phyloP scores from a whole-genome alignment of 1,140 invertebrate species.

The Pantala flavescens region DNA sequence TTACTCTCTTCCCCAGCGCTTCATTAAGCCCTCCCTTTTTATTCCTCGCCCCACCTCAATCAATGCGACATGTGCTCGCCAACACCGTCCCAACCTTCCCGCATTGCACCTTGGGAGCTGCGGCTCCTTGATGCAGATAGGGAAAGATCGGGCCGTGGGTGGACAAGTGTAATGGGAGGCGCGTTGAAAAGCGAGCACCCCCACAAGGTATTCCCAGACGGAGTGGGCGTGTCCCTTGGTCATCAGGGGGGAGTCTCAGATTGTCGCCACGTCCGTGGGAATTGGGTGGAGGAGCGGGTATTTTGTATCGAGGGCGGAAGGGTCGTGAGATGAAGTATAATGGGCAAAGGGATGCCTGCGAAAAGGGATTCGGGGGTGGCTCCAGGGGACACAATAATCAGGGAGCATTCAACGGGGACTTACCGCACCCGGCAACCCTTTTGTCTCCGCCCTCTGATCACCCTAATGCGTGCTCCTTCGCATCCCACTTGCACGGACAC shows the following conservation, averaged over 20 bases:
- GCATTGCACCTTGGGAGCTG: background rate
- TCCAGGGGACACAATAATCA: background rate
- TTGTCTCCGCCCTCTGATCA: background rate
- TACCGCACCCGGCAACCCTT: background rate
- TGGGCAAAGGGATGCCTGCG: background rate
- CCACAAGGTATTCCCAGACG: too few species aligned
- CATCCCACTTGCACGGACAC: background rate
- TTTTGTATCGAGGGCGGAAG: background rate
- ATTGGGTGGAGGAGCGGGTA: background rate
- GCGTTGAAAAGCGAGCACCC: background rate
- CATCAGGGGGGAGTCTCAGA: background rate
- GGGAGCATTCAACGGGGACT: background rate
- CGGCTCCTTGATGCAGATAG: background rate
- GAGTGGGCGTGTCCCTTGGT: background rate
- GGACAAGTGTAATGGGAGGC: background rate
- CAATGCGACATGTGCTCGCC: background rate
- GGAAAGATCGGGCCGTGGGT: background rate
- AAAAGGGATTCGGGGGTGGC: background rate
- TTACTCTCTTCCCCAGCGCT: background rate
- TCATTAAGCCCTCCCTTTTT: background rate
- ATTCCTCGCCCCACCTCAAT: background rate
- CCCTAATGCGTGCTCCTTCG: background rate
- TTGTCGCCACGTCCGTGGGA: background rate
- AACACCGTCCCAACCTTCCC: background rate
- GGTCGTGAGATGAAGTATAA: slow-evolving; percentile 5